Conservation (phyloP, 2,797 vertebrate genomes). For the Carduelis carduelis region DNA sequence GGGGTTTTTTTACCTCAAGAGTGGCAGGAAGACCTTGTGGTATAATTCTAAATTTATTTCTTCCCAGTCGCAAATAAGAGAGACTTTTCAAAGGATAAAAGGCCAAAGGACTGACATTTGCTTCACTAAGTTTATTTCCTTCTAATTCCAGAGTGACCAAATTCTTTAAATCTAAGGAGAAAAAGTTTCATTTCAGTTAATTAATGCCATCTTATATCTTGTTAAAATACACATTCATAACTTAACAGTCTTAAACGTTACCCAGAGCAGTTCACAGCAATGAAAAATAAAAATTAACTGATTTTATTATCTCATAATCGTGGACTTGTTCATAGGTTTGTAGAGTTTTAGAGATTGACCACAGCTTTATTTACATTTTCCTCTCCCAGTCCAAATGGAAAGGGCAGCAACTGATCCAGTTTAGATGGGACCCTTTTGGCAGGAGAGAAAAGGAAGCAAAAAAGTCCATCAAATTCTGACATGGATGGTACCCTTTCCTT, state of each 20-base stretch:
- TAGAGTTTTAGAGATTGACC: not conserved
- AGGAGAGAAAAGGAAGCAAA: not conserved
- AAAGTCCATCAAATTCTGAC: not conserved
- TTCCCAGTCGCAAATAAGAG: conserved; percentile 87
- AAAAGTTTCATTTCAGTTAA: not conserved
- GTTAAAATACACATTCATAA: not conserved
- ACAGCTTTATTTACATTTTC: not conserved
- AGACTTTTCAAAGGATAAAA: conserved; percentile 83
- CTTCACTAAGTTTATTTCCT: conserved; percentile 90
- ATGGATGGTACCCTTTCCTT: not conserved
- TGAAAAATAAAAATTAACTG: not conserved
- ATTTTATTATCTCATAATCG: not conserved
- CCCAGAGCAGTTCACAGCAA: not conserved
- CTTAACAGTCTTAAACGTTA: not conserved
- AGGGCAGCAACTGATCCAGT: not conserved
- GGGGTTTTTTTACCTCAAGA: conserved; percentile 81
- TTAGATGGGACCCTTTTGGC: not conserved
- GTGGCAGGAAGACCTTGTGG: conserved; percentile 89
- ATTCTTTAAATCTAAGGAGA: conserved; percentile 80
- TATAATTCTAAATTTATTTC: conserved; percentile 90
- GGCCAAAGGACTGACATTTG: conserved; percentile 82
- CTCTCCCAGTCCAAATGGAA: not conserved
- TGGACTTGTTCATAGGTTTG: not conserved
- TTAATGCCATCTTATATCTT: not conserved
- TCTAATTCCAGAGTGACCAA: conserved; percentile 94